These are phyloP conservation scores for Achroia grisella DNA, from an alignment of 1,140 invertebrate species.

Conservation along the genomic window DNA sequence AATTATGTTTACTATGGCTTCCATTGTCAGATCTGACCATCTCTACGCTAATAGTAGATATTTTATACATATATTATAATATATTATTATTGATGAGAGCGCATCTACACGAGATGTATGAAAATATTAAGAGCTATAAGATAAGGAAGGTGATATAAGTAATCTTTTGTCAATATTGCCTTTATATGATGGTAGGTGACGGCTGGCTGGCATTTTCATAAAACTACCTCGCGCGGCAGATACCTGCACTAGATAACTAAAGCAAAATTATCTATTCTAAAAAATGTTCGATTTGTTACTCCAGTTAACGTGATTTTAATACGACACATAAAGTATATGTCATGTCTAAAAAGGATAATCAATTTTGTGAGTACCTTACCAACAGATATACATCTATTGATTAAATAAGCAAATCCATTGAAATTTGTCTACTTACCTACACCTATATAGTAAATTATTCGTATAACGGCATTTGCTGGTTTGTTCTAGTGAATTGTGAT, in stretches of 20 bases:
- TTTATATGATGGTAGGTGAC: conserved; percentile 29
- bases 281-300: background rate
- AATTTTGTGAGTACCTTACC: conserved; percentile 45
- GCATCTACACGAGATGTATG: background rate
- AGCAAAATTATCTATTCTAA: background rate
- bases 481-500: background rate
- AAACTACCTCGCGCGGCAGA: conserved; percentile 10
- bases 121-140: conserved; percentile 11
- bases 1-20: too few relatives aligned
- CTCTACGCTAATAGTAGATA: too few relatives aligned
- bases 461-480: background rate
- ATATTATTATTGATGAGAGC: background rate
- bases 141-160: conserved; percentile 37
- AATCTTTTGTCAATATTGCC: conserved; percentile 54
- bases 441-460: background rate
- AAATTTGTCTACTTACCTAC: background rate
- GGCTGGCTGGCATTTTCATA: conserved; percentile 34
- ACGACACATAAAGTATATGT: background rate
- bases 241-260: background rate
- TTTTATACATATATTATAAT: too few relatives aligned
- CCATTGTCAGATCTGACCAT: too few relatives aligned
- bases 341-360: conserved; percentile 34
- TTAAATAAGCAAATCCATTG: background rate
- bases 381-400: background rate
- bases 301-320: background rate